Evolutionary conservation across 2,888 invertebrate species (phyloP).

Genomic region (Noctua fimbriata): DNA sequence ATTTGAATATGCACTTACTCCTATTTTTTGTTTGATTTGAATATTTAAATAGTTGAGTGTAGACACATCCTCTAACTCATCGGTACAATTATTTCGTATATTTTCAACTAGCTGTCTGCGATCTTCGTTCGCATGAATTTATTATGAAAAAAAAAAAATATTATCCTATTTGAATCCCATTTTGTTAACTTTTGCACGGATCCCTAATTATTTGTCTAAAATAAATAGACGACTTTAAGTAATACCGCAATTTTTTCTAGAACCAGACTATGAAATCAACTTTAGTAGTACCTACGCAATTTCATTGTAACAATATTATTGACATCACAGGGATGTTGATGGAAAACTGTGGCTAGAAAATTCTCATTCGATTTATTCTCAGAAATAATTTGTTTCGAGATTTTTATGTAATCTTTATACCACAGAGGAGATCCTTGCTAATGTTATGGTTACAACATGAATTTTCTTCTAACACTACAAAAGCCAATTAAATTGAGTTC

Average conservation of each 20-base stretch:
- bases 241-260: background rate
- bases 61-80: conserved; percentile 21
- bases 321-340: background rate
- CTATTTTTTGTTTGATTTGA: conserved; percentile 14
- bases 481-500: background rate
- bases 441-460: background rate
- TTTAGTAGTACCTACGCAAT: no score
- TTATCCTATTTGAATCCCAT: no score
- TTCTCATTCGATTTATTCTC: background rate
- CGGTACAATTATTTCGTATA: background rate
- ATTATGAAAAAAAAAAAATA: no score
- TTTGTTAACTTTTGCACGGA: no score
- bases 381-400: background rate
- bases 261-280: background rate
- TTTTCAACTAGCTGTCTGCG: background rate
- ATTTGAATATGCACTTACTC: background rate
- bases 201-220: no score
- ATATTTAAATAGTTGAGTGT: background rate
- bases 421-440: background rate
- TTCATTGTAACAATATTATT: background rate
- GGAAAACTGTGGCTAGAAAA: background rate
- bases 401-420: background rate
- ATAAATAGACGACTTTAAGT: background rate
- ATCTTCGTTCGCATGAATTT: no score
- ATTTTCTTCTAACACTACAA: background rate